Evolutionary conservation across 2,888 invertebrate species (phyloP).

Genomic region (Tryphoninae sp.): DNA sequence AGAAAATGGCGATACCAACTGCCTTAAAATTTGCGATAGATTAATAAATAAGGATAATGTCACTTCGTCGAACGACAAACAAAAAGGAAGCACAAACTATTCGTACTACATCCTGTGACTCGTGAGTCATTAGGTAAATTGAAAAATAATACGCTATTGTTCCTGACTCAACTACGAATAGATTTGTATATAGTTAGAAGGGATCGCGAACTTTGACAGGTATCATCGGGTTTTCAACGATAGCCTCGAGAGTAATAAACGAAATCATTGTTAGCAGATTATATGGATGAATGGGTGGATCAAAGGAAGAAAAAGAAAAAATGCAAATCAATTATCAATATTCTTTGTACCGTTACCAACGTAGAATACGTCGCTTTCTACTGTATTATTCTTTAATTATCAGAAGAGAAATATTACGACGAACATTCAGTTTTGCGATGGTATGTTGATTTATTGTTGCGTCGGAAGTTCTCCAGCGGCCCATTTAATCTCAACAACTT

Average conservation of each 20-base stretch:
- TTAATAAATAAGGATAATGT: not conserved
- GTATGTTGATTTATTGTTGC: constrained; percentile 38
- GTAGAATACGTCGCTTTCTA: constrained; percentile 64
- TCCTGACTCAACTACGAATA: constrained; percentile 46
- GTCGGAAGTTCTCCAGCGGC: constrained; percentile 80
- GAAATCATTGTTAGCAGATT: constrained; percentile 36
- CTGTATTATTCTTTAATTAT: constrained; percentile 68
- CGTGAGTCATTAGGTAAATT: not conserved
- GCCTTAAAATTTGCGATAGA: constrained; percentile 16
- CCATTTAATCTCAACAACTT: constrained; percentile 83
- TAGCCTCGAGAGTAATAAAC: constrained; percentile 37
- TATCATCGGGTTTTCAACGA: constrained; percentile 40
- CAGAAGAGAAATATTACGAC: constrained; percentile 59
- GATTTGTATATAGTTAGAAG: constrained; percentile 60
- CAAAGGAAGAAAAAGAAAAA: constrained; percentile 30
- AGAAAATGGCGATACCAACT: constrained; percentile 28
- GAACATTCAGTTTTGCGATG: constrained; percentile 4
- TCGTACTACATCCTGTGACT: constrained; percentile 1
- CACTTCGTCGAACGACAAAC: not conserved
- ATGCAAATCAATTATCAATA: constrained; percentile 34
- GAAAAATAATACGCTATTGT: constrained; percentile 31
- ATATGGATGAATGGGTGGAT: constrained; percentile 30
- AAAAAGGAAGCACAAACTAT: constrained; percentile 26
- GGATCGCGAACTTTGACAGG: constrained; percentile 17
- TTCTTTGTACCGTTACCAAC: constrained; percentile 67